phyloP scores from a whole-genome alignment of 2,888 invertebrate species.

The Brachynemurus nebulosus region DNA sequence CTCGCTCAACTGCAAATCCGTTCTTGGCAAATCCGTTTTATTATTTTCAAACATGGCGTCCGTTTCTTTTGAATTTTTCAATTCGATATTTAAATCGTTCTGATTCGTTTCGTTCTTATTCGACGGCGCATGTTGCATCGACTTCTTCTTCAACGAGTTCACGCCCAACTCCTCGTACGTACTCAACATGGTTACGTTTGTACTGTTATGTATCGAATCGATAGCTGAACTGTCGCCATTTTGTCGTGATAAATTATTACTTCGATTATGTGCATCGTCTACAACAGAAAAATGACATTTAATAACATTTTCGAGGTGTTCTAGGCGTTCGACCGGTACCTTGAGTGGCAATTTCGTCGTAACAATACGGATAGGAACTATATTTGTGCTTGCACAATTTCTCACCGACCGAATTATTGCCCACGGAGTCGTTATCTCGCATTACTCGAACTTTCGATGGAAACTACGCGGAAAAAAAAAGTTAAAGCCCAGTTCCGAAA shows the following conservation, averaged over 20 bases:
- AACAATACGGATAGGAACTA: constrained; percentile 79
- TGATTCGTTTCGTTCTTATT: constrained; percentile 8
- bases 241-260: constrained; percentile 7
- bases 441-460: constrained; percentile 59
- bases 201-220: constrained; percentile 25
- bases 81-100: constrained; percentile 2
- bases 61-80: constrained; percentile 2
- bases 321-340: constrained; percentile 20
- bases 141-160: neutral
- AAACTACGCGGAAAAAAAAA: constrained; percentile 29
- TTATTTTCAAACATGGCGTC: neutral
- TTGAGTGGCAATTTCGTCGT: constrained; percentile 67
- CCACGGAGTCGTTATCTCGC: constrained; percentile 46
- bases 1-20: constrained; percentile 34
- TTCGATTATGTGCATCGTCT: constrained; percentile 28
- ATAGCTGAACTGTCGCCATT: constrained; percentile 12
- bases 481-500: no score
- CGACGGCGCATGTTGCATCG: neutral
- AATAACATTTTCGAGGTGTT: neutral
- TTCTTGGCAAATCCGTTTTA: constrained; percentile 1
- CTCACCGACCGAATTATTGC: constrained; percentile 35
- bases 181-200: constrained; percentile 25
- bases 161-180: constrained; percentile 16
- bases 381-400: constrained; percentile 79
- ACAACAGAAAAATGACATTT: constrained; percentile 3